Conservation (phyloP, 1,140 invertebrate species). For the Aplysia californica region DNA sequence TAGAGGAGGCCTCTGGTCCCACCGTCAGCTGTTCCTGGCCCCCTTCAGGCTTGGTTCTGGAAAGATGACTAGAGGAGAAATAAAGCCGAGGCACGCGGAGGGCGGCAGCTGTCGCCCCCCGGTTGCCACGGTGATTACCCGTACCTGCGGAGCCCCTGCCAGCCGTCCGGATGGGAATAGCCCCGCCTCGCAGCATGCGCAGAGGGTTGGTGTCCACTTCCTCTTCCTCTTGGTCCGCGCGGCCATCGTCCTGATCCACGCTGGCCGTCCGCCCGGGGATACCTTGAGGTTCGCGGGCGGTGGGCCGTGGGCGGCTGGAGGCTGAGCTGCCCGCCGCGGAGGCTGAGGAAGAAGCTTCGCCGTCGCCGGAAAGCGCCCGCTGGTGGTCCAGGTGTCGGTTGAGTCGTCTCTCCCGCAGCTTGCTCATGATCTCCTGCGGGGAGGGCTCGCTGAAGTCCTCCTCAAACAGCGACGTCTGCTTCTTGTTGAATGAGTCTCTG, state of each 20-base stretch:
- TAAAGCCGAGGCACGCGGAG: conserved; percentile 51
- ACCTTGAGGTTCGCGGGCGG: conserved; percentile 57
- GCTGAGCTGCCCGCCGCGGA: conserved; percentile 15
- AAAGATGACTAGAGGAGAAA: conserved; percentile 33
- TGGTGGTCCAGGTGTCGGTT: conserved; percentile 59
- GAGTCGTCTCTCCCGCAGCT: conserved; percentile 54
- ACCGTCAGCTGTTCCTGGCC: too few relatives aligned
- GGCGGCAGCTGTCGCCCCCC: conserved; percentile 31
- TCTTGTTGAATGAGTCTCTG: conserved; percentile 23
- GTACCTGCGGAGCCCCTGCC: conserved; percentile 58
- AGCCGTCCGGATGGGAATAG: conserved; percentile 55
- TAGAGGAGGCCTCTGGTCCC: not conserved
- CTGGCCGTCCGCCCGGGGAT: conserved; percentile 48
- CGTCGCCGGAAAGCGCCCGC: conserved; percentile 41
- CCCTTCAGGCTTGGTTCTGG: too few relatives aligned
- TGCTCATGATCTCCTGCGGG: conserved; percentile 58
- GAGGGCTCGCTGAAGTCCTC: conserved; percentile 62
- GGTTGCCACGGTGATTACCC: conserved; percentile 30
- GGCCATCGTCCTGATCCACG: conserved; percentile 16
- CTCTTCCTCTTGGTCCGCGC: conserved; percentile 65
- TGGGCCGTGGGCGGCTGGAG: conserved; percentile 41
- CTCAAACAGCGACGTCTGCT: conserved; percentile 44
- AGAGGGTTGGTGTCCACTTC: conserved; percentile 77
- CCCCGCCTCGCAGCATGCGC: conserved; percentile 74
- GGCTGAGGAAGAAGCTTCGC: conserved; percentile 15